Evolutionary conservation across 2,113 vertebrate genomes (phyloP).

Genomic region (Cranoglanis bouderius): DNA sequence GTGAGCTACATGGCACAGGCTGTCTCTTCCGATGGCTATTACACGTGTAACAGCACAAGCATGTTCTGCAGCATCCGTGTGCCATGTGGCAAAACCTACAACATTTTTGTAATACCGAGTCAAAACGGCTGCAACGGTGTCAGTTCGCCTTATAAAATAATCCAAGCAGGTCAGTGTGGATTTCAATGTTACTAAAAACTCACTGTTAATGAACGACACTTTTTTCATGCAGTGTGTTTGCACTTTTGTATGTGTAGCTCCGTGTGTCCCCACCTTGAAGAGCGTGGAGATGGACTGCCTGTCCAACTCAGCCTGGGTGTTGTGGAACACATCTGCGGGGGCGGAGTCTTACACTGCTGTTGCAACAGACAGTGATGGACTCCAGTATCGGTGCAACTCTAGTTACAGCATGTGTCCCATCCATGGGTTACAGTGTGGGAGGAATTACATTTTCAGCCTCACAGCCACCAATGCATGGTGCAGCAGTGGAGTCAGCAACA

Average conservation of each 20-base stretch:
- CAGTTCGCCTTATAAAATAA: constrained; percentile 49
- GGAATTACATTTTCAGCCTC: constrained; percentile 66
- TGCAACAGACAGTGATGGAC: constrained; percentile 50
- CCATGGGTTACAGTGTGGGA: constrained; percentile 67
- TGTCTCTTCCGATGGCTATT: constrained; percentile 24
- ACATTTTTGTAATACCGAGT: constrained; percentile 65
- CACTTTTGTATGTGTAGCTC: constrained; percentile 59
- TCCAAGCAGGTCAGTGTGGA: constrained; percentile 64
- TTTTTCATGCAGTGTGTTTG: background rate
- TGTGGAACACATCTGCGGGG: constrained; percentile 60
- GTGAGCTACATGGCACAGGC: constrained; percentile 61
- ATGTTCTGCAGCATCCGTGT: constrained; percentile 62
- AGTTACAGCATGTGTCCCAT: constrained; percentile 61
- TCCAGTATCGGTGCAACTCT: constrained; percentile 60
- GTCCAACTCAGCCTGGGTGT: constrained; percentile 67
- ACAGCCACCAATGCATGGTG: constrained; percentile 65
- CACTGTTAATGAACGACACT: background rate
- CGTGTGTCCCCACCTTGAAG: constrained; percentile 66
- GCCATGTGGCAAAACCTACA: constrained; percentile 68
- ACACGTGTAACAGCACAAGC: constrained; percentile 61
- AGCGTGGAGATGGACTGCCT: constrained; percentile 73
- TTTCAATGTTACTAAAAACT: background rate
- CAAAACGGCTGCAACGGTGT: constrained; percentile 64
- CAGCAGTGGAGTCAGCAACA: constrained; percentile 65
- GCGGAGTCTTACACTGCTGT: constrained; percentile 60